These are phyloP conservation scores for Pantherophis guttatus DNA, from an alignment of 2,113 vertebrate genomes.

Conservation along the genomic window DNA sequence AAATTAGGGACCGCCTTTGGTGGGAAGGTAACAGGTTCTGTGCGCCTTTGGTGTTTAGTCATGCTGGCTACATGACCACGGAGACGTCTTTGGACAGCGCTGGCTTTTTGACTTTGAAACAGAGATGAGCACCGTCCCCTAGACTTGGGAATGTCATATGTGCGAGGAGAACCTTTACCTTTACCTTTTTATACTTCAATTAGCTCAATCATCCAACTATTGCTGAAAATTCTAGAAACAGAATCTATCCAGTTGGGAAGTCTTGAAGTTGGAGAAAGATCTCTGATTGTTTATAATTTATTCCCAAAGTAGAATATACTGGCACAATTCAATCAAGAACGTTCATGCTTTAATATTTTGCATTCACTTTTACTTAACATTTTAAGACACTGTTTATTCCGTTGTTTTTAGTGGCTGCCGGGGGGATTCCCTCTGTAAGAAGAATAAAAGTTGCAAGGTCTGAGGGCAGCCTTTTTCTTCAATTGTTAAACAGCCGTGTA, in stretches of 20 bases:
- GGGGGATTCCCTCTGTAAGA: background rate
- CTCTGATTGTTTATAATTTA: background rate
- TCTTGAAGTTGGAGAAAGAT: background rate
- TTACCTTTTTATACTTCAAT: background rate
- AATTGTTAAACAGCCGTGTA: slow-evolving; percentile 4
- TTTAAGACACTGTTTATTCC: background rate
- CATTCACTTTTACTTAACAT: slow-evolving; percentile 4
- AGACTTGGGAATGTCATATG: too few species aligned
- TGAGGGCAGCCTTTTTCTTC: background rate
- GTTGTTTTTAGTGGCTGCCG: background rate
- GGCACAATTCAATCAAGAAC: background rate
- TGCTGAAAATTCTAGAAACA: background rate
- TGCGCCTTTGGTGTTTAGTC: too few species aligned
- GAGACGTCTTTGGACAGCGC: too few species aligned
- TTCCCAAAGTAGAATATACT: background rate
- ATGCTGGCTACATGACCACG: too few species aligned
- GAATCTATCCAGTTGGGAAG: background rate
- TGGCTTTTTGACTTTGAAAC: too few species aligned
- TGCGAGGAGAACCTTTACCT: too few species aligned
- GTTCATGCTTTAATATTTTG: background rate
- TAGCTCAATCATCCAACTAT: background rate
- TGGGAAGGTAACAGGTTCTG: too few species aligned
- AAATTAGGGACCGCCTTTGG: too few species aligned
- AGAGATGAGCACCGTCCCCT: too few species aligned
- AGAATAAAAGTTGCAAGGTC: slow-evolving; percentile 1